Percentiles rank a stretch among this genome's conserved stretches.
Evolutionary conservation across 2,888 invertebrate species (phyloP).

Genomic region (Marronus borbonicus): DNA sequence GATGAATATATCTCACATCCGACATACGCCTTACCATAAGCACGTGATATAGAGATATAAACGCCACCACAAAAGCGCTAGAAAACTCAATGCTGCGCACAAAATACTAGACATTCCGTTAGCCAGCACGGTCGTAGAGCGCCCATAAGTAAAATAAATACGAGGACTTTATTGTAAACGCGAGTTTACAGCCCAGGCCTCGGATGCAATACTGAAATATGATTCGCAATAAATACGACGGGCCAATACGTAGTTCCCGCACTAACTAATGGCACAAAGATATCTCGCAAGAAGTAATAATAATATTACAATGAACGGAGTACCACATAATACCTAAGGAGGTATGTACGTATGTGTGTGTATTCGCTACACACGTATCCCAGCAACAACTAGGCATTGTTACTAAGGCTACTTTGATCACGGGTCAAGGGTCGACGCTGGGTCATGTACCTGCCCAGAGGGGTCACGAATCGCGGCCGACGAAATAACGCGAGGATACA

Average conservation of each 20-base stretch:
- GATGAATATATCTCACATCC: no score
- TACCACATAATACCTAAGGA: background rate
- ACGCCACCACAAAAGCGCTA: no score
- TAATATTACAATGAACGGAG: constrained; percentile 13
- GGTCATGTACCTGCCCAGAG: constrained; percentile 58
- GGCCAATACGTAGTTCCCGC: background rate
- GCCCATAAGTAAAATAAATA: constrained; percentile 29
- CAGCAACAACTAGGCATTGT: constrained; percentile 31
- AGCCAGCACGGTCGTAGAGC: background rate
- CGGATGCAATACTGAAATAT: constrained; percentile 35
- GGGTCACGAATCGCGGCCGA: constrained; percentile 52
- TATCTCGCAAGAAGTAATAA: constrained; percentile 7
- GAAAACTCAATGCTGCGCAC: no score
- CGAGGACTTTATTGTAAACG: constrained; percentile 21
- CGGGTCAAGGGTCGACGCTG: constrained; percentile 57
- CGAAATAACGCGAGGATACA: constrained; percentile 55
- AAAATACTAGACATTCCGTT: no score
- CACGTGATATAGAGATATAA: no score
- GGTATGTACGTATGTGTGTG: background rate
- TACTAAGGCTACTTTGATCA: constrained; percentile 45
- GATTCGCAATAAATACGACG: constrained; percentile 34
- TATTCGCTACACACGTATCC: background rate
- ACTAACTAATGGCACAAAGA: background rate
- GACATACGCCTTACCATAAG: no score
- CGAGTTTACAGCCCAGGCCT: background rate